A percentile compares a stretch with the other conserved stretches of the same genome.
phyloP scores from a whole-genome alignment of 2,888 invertebrate species.

The Diarsia mendica region DNA sequence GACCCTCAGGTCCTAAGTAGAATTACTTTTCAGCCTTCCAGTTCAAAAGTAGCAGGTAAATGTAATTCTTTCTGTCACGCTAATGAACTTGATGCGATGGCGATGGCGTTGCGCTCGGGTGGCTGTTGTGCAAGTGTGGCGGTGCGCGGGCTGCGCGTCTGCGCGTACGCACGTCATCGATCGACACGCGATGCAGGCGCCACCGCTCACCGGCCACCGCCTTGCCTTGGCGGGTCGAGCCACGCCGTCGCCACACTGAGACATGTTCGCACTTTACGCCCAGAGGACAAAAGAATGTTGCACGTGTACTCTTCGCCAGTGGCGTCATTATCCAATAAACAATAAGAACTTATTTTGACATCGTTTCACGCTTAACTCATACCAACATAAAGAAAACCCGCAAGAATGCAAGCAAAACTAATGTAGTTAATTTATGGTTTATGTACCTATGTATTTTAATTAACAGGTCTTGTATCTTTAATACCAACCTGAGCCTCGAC shows the following conservation, averaged over 20 bases:
- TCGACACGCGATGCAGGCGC: constrained; percentile 54
- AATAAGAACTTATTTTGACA: constrained; percentile 11
- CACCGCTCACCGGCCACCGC: constrained; percentile 39
- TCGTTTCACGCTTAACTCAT: constrained; percentile 2
- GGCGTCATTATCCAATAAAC: neutral
- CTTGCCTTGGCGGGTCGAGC: constrained; percentile 6
- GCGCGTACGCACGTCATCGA: constrained; percentile 52
- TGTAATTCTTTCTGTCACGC: constrained; percentile 50
- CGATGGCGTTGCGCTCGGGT: constrained; percentile 48
- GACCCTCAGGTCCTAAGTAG: neutral
- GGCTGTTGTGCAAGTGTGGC: constrained; percentile 54
- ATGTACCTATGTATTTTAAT: constrained; percentile 30
- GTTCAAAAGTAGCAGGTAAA: constrained; percentile 29
- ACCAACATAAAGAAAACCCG: neutral
- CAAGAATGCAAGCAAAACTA: constrained; percentile 20
- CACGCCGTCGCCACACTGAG: constrained; percentile 2
- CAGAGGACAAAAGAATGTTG: neutral
- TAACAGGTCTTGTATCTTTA: constrained; percentile 24
- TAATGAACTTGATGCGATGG: constrained; percentile 56
- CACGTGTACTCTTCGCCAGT: constrained; percentile 1
- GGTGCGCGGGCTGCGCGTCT: constrained; percentile 35
- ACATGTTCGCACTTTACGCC: neutral
- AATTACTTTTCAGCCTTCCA: constrained; percentile 3
- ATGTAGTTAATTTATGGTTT: constrained; percentile 1
- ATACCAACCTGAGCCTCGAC: constrained; percentile 2